phyloP scores from a whole-genome alignment of 2,888 invertebrate species.

The Melieria picta region DNA sequence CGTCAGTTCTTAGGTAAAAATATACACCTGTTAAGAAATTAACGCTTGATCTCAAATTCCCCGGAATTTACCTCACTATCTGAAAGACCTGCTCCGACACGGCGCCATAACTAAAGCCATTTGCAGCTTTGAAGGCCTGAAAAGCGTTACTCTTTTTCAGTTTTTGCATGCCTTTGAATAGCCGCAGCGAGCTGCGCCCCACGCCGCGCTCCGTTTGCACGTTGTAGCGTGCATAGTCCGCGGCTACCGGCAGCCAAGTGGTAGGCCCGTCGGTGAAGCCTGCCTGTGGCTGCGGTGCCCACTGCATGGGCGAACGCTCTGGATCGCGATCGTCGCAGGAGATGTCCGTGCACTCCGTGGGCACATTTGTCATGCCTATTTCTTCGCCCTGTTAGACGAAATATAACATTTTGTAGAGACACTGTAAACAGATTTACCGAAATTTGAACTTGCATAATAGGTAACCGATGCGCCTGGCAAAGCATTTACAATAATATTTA shows the following conservation, averaged over 20 bases:
- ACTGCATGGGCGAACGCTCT: slow-evolving; percentile 72
- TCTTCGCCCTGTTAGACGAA: slow-evolving; percentile 71
- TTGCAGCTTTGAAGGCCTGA: slow-evolving; percentile 49
- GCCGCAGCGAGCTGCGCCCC: slow-evolving; percentile 69
- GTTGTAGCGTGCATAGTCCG: slow-evolving; percentile 72
- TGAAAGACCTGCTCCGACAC: slow-evolving; percentile 57
- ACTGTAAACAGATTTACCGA: no score
- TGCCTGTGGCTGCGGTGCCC: slow-evolving; percentile 67
- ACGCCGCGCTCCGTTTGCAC: slow-evolving; percentile 68
- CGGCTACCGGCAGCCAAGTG: slow-evolving; percentile 77
- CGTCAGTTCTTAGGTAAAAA: slow-evolving; percentile 46
- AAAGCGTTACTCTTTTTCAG: slow-evolving; percentile 67
- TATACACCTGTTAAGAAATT: neutral
- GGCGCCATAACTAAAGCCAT: slow-evolving; percentile 56
- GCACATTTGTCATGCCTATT: slow-evolving; percentile 71
- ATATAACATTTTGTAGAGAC: no score
- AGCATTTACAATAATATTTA: slow-evolving; percentile 76
- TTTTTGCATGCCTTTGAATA: slow-evolving; percentile 69
- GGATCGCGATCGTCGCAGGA: slow-evolving; percentile 67
- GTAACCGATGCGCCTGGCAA: slow-evolving; percentile 83
- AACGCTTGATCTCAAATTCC: no score
- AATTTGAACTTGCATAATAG: slow-evolving; percentile 71
- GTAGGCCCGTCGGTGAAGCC: slow-evolving; percentile 71
- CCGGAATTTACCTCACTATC: slow-evolving; percentile 51
- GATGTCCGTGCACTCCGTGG: slow-evolving; percentile 61